phyloP scores from a whole-genome alignment of 2,888 invertebrate species.

The Cephonodes hylas region DNA sequence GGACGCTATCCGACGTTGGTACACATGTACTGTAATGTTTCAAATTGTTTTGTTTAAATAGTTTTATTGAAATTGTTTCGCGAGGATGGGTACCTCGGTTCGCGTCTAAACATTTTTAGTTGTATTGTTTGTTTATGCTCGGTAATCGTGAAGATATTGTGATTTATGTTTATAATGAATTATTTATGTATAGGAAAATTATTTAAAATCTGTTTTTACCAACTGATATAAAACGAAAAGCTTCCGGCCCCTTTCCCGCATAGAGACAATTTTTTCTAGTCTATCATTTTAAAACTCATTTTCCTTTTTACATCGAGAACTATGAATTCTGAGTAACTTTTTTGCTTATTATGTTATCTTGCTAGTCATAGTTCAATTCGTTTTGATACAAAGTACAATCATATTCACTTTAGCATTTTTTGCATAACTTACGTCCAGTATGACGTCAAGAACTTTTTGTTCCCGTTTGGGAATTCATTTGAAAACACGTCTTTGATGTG shows the following conservation, averaged over 20 bases:
- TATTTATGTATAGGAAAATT: too few species aligned
- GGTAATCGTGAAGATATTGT: too few species aligned
- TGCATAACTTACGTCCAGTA: not conserved
- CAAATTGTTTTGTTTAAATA: not conserved
- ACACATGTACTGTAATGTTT: conserved; percentile 25
- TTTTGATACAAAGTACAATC: not conserved
- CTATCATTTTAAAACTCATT: not conserved
- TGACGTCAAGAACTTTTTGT: not conserved
- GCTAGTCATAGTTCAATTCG: not conserved
- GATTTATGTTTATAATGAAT: too few species aligned
- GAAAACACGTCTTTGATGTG: conserved; percentile 7
- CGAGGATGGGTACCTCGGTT: too few species aligned
- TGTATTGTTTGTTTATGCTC: too few species aligned
- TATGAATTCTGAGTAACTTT: not conserved
- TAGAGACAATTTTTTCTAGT: not conserved
- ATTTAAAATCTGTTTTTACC: too few species aligned
- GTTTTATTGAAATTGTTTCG: not conserved
- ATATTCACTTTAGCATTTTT: not conserved
- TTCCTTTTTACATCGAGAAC: not conserved
- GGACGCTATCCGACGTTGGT: conserved; percentile 27
- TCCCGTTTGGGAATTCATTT: not conserved
- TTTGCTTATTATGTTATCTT: not conserved
- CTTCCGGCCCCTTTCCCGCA: too few species aligned
- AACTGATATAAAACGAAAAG: too few species aligned
- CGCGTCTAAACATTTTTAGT: too few species aligned